Conservation (phyloP, 1,140 invertebrate species). For the Orchestia grillus region DNA sequence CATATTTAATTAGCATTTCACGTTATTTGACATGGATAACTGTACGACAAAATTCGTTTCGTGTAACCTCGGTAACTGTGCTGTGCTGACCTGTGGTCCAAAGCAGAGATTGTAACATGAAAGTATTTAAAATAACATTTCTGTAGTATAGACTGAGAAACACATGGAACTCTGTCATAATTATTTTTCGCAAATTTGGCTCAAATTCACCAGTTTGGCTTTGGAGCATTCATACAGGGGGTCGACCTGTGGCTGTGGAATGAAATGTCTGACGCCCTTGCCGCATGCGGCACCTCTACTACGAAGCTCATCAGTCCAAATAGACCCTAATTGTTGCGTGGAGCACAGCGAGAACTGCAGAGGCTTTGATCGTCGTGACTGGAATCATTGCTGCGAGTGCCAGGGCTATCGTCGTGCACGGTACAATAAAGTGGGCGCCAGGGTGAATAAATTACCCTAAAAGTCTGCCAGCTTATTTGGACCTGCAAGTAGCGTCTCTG, state of each 20-base stretch:
- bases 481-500: too few relatives aligned
- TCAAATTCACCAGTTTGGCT: neutral
- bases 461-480: too few relatives aligned
- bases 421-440: neutral
- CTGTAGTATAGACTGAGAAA: too few relatives aligned
- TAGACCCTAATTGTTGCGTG: neutral
- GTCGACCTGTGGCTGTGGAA: neutral
- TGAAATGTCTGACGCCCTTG: neutral
- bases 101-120: too few relatives aligned
- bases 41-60: too few relatives aligned
- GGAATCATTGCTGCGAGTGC: neutral
- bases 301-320: neutral
- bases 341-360: neutral
- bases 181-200: neutral
- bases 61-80: too few relatives aligned
- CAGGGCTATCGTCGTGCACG: neutral
- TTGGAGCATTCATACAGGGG: neutral
- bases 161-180: neutral
- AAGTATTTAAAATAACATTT: too few relatives aligned
- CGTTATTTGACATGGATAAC: too few relatives aligned
- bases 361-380: neutral
- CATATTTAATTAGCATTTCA: too few relatives aligned
- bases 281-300: neutral
- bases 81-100: too few relatives aligned
- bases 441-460: too few relatives aligned